Evolutionary conservation across 2,888 invertebrate species (phyloP).

Genomic region (Monopis laevigella): DNA sequence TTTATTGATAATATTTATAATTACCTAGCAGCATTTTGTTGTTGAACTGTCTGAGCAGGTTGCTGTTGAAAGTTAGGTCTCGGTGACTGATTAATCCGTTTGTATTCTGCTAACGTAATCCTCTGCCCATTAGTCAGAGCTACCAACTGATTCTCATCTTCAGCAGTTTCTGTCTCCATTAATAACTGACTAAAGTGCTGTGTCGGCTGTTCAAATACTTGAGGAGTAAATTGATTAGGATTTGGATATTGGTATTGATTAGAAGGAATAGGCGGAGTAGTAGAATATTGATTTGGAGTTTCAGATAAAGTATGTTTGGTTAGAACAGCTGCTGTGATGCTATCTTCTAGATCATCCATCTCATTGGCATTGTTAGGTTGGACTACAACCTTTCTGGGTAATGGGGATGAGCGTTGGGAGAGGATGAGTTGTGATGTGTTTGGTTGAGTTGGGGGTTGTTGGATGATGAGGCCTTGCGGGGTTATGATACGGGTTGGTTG

Average conservation of each 20-base stretch:
- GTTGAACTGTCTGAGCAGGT: too few relatives aligned
- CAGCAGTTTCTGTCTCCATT: constrained; percentile 42
- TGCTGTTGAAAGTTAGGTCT: constrained; percentile 25
- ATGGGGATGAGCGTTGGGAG: constrained; percentile 38
- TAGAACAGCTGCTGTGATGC: constrained; percentile 61
- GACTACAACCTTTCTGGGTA: constrained; percentile 44
- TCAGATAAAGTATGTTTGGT: constrained; percentile 44
- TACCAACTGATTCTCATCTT: constrained; percentile 50
- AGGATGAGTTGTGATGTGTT: constrained; percentile 36
- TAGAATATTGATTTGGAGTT: constrained; percentile 25
- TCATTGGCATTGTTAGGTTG: constrained; percentile 56
- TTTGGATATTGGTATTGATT: constrained; percentile 25
- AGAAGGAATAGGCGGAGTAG: neutral
- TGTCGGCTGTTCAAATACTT: constrained; percentile 20
- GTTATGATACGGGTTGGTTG: constrained; percentile 33
- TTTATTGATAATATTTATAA: too few relatives aligned
- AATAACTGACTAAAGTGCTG: constrained; percentile 33
- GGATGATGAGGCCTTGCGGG: constrained; percentile 53
- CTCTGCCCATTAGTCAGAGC: constrained; percentile 49
- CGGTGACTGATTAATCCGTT: constrained; percentile 40
- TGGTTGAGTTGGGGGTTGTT: constrained; percentile 37
- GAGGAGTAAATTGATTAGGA: constrained; percentile 33
- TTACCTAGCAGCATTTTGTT: too few relatives aligned
- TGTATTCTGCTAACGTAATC: constrained; percentile 54
- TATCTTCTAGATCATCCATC: constrained; percentile 62